Evolutionary conservation across 2,113 vertebrate genomes (phyloP), one percentile per base, ranked within the genome.

Genomic region (Atrichornis clamosus): DNA sequence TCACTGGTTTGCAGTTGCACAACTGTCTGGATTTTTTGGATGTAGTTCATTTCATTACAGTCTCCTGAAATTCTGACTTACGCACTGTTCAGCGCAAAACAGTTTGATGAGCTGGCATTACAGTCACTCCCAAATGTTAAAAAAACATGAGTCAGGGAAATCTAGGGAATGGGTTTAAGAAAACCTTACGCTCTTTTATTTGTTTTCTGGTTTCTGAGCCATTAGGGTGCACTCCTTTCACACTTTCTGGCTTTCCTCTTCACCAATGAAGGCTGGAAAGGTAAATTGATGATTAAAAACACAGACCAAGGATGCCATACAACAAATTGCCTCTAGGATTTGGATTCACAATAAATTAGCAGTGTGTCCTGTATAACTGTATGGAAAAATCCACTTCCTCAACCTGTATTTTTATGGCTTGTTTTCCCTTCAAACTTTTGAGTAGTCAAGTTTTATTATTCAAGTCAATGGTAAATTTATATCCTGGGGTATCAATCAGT

Each of bases 1-100:
- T 94, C 93, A 79, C 62, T 69, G 52, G 28, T 62, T 93, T 93
- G 85, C 64, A 63, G 50, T 97, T 97, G 88, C 96, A 90, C 85
- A 97, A 95, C 80, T 64, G 96, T 96, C 95, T 93, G 95, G 83
- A 75, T 84, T 93, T 87, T 93, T 93, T 96, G 59, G 49, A 94
- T 68, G 70, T 55, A 84, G 75, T 78, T 97, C 64, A 84, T 93
- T 92, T 89, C 64, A 33, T 90, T 78, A 74, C 53, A 81, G 64
- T 39, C 79, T 92, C 56, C 64, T 79, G 68, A 90, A 96, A 81
- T 95, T 90, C 72, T 84, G 62, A 90, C 85, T 94, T 89, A 78
- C 4, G 2, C 49, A 41, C 11, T 81, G 35, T 81, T 39, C 70
- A 33, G n/a, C 72, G 59, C 50, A 91, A 94, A 96, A 68, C 30